Conservation (phyloP, 2,888 invertebrate genomes). For the Pogonocherus hispidulus region DNA sequence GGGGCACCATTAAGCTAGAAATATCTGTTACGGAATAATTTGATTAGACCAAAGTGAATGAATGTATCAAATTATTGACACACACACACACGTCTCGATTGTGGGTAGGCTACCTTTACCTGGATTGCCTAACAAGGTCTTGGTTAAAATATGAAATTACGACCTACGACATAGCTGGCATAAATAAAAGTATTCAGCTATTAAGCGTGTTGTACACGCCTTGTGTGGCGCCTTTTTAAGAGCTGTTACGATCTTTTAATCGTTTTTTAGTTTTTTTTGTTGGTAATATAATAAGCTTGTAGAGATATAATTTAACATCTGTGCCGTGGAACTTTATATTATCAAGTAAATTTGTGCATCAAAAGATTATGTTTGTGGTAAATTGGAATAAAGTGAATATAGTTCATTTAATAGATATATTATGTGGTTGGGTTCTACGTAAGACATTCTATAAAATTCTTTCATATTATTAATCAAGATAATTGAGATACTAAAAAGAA, state of each 20-base stretch:
- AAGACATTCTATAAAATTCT: no score
- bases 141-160: conserved; percentile 45
- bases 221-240: conserved; percentile 19
- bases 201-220: conserved; percentile 7
- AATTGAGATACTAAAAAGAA: no score
- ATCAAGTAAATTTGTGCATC: no score
- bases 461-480: no score
- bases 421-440: no score
- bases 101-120: conserved; percentile 42
- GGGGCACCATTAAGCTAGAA: neutral
- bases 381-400: no score
- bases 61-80: conserved; percentile 36
- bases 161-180: conserved; percentile 51
- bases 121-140: conserved; percentile 46
- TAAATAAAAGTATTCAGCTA: conserved; percentile 12
- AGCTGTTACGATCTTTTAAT: conserved; percentile 2
- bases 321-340: no score
- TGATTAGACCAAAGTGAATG: conserved; percentile 19
- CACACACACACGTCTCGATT: conserved; percentile 23
- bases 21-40: conserved; percentile 17
- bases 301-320: no score
- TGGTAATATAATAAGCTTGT: neutral
- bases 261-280: neutral
- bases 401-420: no score
- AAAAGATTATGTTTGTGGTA: no score